Conservation (phyloP, 2,888 invertebrate species). For the Patella depressa region DNA sequence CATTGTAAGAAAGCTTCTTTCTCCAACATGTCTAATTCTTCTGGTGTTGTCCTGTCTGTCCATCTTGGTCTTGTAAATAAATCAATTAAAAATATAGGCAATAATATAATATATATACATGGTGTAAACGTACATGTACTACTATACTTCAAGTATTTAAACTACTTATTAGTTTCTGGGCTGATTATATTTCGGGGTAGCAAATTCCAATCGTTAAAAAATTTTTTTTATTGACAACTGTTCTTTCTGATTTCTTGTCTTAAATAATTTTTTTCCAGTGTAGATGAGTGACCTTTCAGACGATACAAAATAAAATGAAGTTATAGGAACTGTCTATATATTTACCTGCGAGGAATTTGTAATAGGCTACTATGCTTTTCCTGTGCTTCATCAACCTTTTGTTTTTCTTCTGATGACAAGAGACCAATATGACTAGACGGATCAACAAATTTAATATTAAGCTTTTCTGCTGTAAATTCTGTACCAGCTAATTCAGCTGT, state of each 20-base stretch:
- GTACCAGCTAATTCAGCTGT: conserved; percentile 95
- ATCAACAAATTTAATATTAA: conserved; percentile 85
- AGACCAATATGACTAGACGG: conserved; percentile 74
- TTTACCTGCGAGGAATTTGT: conserved; percentile 84
- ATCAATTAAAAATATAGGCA: too few species aligned
- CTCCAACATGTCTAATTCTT: conserved; percentile 86
- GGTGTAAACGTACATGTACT: too few species aligned
- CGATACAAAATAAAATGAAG: too few species aligned
- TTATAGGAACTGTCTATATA: neutral
- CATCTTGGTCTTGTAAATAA: conserved; percentile 80
- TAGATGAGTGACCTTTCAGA: too few species aligned
- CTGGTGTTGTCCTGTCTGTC: conserved; percentile 81
- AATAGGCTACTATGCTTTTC: conserved; percentile 75
- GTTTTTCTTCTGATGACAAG: conserved; percentile 76
- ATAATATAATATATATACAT: too few species aligned
- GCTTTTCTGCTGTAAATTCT: conserved; percentile 88
- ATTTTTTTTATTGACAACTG: too few species aligned
- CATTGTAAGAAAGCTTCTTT: conserved; percentile 89
- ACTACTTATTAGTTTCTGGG: too few species aligned
- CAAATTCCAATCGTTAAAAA: too few species aligned
- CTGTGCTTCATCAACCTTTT: conserved; percentile 58
- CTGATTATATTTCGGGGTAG: too few species aligned
- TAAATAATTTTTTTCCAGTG: too few species aligned
- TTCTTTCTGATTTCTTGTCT: too few species aligned
- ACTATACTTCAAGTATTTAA: too few species aligned